A percentile compares a stretch with the other conserved stretches of the same genome.
phyloP scores from a whole-genome alignment of 2,888 invertebrate species.

The Rhagophthalmus giganteus region DNA sequence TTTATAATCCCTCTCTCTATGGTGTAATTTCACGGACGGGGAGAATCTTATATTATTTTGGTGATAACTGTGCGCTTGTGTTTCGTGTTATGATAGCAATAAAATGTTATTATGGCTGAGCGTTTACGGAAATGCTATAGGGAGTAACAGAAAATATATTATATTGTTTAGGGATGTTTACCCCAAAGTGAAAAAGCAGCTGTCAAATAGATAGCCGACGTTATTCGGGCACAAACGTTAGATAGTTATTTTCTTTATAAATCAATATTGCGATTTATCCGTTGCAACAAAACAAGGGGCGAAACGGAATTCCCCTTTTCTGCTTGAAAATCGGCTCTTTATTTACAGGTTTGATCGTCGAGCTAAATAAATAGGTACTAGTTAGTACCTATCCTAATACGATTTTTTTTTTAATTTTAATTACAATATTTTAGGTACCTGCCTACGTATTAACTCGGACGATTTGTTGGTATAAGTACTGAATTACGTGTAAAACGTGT shows the following conservation, averaged over 20 bases:
- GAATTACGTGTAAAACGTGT: too few relatives aligned
- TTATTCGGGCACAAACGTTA: conserved; percentile 38
- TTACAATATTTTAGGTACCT: too few relatives aligned
- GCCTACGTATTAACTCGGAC: too few relatives aligned
- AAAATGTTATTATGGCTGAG: conserved; percentile 36
- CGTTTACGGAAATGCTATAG: conserved; percentile 34
- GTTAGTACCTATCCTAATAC: too few relatives aligned
- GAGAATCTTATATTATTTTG: conserved; percentile 23
- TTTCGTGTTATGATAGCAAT: conserved; percentile 34
- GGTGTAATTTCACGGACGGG: conserved; percentile 8
- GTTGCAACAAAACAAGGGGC: conserved; percentile 10
- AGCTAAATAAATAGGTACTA: too few relatives aligned
- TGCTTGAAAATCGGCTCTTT: conserved; percentile 1
- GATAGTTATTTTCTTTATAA: conserved; percentile 37
- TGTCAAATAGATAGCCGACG: conserved; percentile 37
- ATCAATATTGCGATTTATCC: conserved; percentile 24
- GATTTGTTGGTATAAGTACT: too few relatives aligned
- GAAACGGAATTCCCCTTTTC: conserved; percentile 2
- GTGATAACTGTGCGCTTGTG: conserved; percentile 26
- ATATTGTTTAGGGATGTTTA: conserved; percentile 34
- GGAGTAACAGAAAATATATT: conserved; percentile 30
- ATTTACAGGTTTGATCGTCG: too few relatives aligned
- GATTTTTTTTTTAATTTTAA: too few relatives aligned
- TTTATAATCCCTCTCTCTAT: conserved; percentile 16
- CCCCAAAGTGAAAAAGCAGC: conserved; percentile 38